phyloP scores from a whole-genome alignment of 2,113 vertebrate genomes.

The Ammodytes dubius region DNA sequence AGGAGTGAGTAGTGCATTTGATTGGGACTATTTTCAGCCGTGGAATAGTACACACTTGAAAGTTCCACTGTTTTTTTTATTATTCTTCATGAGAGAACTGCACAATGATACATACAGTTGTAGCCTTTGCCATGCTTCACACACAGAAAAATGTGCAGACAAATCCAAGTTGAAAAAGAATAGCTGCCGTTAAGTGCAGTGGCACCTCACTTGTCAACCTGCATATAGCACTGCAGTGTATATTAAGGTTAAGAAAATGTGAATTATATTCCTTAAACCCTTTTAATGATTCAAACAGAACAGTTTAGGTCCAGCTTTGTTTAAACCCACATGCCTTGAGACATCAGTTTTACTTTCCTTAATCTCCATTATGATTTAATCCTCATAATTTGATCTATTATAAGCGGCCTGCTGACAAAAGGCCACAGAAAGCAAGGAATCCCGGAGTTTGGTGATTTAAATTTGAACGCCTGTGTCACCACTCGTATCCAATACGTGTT shows the following conservation, averaged over 20 bases:
- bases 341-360: not conserved
- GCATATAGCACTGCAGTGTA: too few species aligned
- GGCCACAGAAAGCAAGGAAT: not conserved
- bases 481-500: not conserved
- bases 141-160: not conserved
- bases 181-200: not conserved
- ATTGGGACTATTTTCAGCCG: too few species aligned
- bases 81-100: not conserved
- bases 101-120: not conserved
- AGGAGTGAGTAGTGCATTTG: not conserved
- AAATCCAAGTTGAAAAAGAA: not conserved
- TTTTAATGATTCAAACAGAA: too few species aligned
- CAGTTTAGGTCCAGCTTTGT: too few species aligned
- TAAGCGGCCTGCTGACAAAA: not conserved
- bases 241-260: not conserved
- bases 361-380: not conserved
- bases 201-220: not conserved
- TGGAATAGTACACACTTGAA: not conserved
- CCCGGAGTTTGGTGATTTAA: not conserved
- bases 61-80: not conserved
- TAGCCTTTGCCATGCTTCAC: not conserved
- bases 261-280: too few species aligned
- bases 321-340: not conserved
- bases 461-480: not conserved
- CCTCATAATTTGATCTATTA: not conserved